Conservation (phyloP, 2,113 vertebrate genomes). For the Gallinago undulata region DNA sequence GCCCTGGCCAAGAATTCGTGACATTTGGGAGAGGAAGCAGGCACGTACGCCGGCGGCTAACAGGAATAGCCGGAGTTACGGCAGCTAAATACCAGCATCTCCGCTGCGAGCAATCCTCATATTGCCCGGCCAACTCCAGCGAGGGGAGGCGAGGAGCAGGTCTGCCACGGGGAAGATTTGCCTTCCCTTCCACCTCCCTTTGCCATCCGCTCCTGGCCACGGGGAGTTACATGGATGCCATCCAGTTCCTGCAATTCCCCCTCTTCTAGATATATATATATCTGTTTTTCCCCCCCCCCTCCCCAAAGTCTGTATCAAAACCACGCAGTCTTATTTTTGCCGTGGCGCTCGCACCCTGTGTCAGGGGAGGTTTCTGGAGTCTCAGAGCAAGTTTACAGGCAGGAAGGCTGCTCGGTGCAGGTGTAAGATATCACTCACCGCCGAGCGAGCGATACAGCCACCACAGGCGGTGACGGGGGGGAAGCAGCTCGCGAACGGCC, state of each 20-base stretch:
- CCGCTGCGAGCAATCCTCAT: background rate
- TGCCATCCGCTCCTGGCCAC: background rate
- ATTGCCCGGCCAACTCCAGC: background rate
- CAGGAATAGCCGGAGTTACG: background rate
- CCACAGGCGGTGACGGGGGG: conserved; percentile 20
- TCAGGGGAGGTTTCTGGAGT: background rate
- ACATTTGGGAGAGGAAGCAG: conserved; percentile 23
- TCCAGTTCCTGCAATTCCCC: background rate
- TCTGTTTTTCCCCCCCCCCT: background rate
- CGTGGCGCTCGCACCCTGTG: background rate
- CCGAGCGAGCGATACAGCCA: background rate
- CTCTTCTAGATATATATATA: background rate
- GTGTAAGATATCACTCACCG: conserved; percentile 40
- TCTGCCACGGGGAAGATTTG: background rate
- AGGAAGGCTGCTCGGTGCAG: background rate
- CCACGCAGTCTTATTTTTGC: background rate
- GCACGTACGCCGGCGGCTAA: background rate
- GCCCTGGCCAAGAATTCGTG: conserved; percentile 23
- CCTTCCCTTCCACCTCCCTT: conserved; percentile 5
- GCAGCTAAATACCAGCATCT: conserved; percentile 27
- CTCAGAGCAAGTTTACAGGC: background rate
- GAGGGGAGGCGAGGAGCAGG: background rate
- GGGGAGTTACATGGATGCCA: too few species aligned
- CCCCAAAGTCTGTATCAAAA: background rate
- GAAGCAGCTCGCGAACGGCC: conserved; percentile 46